Evolutionary conservation across 2,797 vertebrate species (phyloP), one percentile per base, ranked within the genome.

Genomic region (Anisognathus igniventris): DNA sequence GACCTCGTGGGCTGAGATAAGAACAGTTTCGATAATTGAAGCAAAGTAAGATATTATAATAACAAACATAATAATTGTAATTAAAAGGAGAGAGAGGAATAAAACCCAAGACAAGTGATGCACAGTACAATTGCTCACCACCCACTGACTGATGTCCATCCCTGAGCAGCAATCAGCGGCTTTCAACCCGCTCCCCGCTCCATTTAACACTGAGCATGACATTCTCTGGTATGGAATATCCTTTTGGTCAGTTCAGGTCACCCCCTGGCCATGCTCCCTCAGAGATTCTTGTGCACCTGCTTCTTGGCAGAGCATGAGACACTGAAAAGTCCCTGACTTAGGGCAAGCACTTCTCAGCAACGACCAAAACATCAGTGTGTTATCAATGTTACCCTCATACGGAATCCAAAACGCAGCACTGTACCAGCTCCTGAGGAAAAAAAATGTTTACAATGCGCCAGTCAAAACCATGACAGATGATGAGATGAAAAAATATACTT

Each of bases 151-250:
- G 27, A 74, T 35, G 40, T 23, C 61, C 37, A 15, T 18, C n/a
- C 37, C 48, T 28, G 16, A n/a, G n/a, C 44, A n/a, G 50, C 2
- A 0, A 8, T 28, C 58, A 37, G 58, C 1, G 1, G 24, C 35
- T 61, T 33, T 54, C 22, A 54, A 20, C 7, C 10, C 0, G 1
- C 21, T 66, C 18, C 7, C 5, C 0, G 0, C 60, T 58, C 47
- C 40, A 12, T 35, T 48, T 60, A 61, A 54, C 42, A 48, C 13
- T 17, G 12, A 64, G 8, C 10, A 35, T 23, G 47, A 10, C 13
- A 8, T 35, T 67, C 40, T 35, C 6, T 24, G 15, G 18, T 1
- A 17, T 12, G 47, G 40, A 67, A 40, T 12, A 48, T 23, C 14
- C 30, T 61, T 45, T 17, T 51, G 18, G 4, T 42, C 57, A 10